Conservation (phyloP, 2,113 vertebrate species). For the Cygnus atratus region DNA sequence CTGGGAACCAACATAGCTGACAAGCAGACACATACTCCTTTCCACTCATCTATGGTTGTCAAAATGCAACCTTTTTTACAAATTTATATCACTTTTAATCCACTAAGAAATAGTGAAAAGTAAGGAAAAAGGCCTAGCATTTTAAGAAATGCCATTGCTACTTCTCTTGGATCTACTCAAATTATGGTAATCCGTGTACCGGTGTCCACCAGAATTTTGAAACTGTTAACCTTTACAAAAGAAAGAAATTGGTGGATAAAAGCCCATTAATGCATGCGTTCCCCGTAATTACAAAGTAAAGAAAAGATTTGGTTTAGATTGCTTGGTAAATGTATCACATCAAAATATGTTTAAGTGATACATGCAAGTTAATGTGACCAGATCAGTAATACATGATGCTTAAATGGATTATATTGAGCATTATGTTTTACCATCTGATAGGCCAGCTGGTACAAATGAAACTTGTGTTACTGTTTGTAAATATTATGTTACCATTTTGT, state of each 20-base stretch:
- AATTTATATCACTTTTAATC: background rate
- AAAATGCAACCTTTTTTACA: background rate
- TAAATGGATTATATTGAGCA: background rate
- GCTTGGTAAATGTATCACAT: background rate
- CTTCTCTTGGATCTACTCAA: background rate
- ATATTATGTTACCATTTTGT: background rate
- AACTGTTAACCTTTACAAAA: background rate
- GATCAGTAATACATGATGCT: background rate
- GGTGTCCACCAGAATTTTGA: background rate
- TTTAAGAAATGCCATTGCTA: background rate
- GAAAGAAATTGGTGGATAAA: background rate
- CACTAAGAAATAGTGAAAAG: background rate
- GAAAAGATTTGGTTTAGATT: background rate
- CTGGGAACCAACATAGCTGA: background rate
- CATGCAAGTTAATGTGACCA: background rate
- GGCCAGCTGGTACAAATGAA: background rate
- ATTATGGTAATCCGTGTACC: background rate
- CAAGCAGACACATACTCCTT: background rate
- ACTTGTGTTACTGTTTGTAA: background rate
- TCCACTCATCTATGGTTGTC: background rate
- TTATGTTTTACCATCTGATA: background rate
- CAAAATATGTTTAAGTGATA: background rate
- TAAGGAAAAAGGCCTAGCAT: background rate
- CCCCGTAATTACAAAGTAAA: background rate
- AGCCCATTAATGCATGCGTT: background rate